Evolutionary conservation across 2,797 vertebrate genomes (phyloP), one percentile per base, ranked within the genome.

Genomic region (Anniella stebbinsi): DNA sequence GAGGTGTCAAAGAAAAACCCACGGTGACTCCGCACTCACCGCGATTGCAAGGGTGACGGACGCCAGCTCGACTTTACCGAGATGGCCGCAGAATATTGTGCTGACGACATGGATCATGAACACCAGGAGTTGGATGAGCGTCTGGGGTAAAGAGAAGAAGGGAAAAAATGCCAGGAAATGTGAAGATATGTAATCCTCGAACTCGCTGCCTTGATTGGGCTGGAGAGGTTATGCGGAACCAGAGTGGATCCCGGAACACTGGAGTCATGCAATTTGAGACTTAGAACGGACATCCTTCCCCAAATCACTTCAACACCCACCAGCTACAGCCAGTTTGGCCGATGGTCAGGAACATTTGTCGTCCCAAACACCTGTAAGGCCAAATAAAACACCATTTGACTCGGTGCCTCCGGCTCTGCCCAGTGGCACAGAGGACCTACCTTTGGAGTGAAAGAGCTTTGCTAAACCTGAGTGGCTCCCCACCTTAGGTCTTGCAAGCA

Each of bases 41-140:
- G 98, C 96, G 0, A 97, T 98, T 0, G 98, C 98, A 7, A 99
- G 96, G 0, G 98, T 95, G 85, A 99, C 98, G 0, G 97, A 97
- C 0, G 98, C 98, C 95, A 99, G 95, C 87, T 99, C 98, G 0
- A 96, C 95, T 94, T 95, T 98, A 81, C 99, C 99, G 94, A 99
- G 93, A 92, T 99, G 98, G 38, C 98, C 98, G 0, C 99, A 99
- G 96, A 99, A 99, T 86, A 99, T 92, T 2, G 98, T 98, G 87
- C 98, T 99, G 86, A 99, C 95, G 0, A 99, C 97, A 51, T 97
- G 96, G 25, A 99, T 97, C 15, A 98, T 89, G 92, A 98, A 98
- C 80, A 95, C 91, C 97, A 99, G 96, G 81, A 98, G 41, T 94
- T 98, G 98, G 81, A 97, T 94, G 81, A 99, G 87, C 78, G 96